These are phyloP conservation scores for Mantis religiosa DNA, from an alignment of 2,888 invertebrate species.

Conservation along the genomic window DNA sequence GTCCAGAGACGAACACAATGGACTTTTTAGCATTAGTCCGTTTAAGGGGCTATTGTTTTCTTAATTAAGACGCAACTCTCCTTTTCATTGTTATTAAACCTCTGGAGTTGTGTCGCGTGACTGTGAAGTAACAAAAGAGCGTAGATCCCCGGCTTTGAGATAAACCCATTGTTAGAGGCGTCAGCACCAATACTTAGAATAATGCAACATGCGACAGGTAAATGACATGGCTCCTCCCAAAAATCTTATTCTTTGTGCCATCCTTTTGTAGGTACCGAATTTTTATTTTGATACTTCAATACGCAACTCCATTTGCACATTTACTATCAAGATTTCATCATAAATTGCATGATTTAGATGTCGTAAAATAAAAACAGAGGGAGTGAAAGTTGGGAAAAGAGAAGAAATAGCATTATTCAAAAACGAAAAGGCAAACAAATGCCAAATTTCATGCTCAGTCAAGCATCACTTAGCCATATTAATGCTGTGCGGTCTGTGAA, in stretches of 20 bases:
- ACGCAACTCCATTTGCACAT: no score
- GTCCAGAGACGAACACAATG: neutral
- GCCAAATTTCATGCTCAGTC: no score
- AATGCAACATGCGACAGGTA: neutral
- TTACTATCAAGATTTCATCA: no score
- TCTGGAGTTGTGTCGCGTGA: neutral
- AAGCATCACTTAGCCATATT: no score
- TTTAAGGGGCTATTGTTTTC: neutral
- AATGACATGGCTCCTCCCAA: neutral
- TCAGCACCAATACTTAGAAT: neutral
- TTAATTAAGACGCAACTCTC: neutral
- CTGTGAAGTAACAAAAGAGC: neutral
- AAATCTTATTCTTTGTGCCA: neutral
- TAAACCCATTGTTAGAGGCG: neutral
- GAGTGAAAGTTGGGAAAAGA: no score
- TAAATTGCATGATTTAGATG: no score
- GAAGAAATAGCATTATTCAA: no score
- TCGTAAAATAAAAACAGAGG: no score
- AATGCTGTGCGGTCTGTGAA: no score
- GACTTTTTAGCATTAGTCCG: neutral
- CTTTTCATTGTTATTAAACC: neutral
- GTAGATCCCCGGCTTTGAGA: neutral
- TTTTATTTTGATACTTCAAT: no score
- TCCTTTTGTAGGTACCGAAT: no score
- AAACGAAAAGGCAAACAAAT: no score